Base-by-base conservation (phyloP, 1,140 invertebrate species). In the Drosophila sucinea region DNA sequence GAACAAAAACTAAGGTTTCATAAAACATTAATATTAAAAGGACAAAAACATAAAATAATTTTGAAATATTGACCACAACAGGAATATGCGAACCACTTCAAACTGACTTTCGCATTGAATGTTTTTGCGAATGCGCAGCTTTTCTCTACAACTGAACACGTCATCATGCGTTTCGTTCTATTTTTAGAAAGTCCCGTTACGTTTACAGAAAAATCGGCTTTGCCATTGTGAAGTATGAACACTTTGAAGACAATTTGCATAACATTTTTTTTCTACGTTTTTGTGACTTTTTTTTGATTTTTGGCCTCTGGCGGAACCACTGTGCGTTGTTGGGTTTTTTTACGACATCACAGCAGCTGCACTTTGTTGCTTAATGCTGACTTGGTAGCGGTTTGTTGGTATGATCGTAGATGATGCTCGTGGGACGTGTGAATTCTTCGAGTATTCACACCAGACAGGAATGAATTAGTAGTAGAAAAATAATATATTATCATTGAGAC, bases 11-110 rank as follows among this genome's bases (percentile, higher is more conserved):
- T 57, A 23, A 51, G 35, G 4, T 38, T 38, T 32, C 1, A 4
- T 47, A 68, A 61, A 64, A 41, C 27, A 11, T 57, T 29, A 33
- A 55, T 55, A 29, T 69, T 63, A 44, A 60, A 73, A 57, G 17
- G 17, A 17, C 17, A 62, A 67, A 25, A 30, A 38, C 25, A 69
- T 30, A 61, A 23, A n/a, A 56, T 30, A 55, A 11, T 29, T 55
- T 10, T 38, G 10, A 29, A 55, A 4, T 29, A 4, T 27, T 11
- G 11, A 55, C 11, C 10, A 55, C 8, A 35, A 35, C 33, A 38
- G 10, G 35, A 38, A 8, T 10, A 38, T 38, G 35, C 8, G 35
- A 38, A 17, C 51, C 8, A 55, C 29, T 55, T 55, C 8, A 30
- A 30, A 29, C 11, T 27, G 2, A 29, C 51, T 29, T 55, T 29